Evolutionary conservation across 2,888 invertebrate genomes (phyloP), one percentile per base, ranked within the genome.

Genomic region (Spodoptera littoralis): DNA sequence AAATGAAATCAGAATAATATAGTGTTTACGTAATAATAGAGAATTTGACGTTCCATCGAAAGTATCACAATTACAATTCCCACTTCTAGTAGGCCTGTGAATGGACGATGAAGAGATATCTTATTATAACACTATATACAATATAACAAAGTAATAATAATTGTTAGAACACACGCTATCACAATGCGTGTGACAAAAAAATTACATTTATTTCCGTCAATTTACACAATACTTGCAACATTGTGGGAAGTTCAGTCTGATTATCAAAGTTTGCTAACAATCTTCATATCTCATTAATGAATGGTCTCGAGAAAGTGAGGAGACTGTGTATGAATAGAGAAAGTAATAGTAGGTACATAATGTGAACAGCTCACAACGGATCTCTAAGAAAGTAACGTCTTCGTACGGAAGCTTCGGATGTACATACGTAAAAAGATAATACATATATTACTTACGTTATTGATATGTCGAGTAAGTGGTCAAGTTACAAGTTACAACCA

Each of bases 311-410:
- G 91, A 93, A 93, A 93, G 93, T 92, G 88, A 88, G 82, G 84
- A 84, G 88, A 85, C 83, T 86, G 86, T 84, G 63, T 71, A 88
- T 91, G 91, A 92, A 91, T 90, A 90, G 93, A 92, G 93, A 94
- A 93, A 93, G 93, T 92, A 89, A 74, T 73, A 71, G 81, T 72
- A 45, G 41, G 43, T 50, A 73, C 78, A 72, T 66, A 74, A 79
- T 84, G 81, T 80, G 85, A 84, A 83, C 79, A 76, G 9, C 82
- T 84, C 82, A 72, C 81, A 79, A 84, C 83, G 75, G 80, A 84
- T 85, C 84, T 84, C 83, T 85, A 87, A 80, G 91, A 90, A 90
- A 91, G 88, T 86, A 86, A 80, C 78, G 78, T 85, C 83, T 83
- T 69, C 80, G 84, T 81, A 80, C 66, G 71, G 76, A 77, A 80